Evolutionary conservation across 1,140 invertebrate genomes (phyloP).

Genomic region (Panagrolaimus sp.): DNA sequence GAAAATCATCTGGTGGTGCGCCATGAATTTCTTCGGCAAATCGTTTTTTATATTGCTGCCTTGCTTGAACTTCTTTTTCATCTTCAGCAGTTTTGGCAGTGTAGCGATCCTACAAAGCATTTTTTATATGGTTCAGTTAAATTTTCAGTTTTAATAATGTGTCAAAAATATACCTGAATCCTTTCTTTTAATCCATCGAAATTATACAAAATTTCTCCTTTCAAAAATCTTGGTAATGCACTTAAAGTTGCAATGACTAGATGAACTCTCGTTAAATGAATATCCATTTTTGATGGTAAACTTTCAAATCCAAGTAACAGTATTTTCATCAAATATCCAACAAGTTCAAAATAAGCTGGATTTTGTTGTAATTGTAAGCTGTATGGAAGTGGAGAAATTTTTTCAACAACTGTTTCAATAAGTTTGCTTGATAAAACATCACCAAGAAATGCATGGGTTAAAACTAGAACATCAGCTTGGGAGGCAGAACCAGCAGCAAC

Average conservation of each 20-base stretch:
- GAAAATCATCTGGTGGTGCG: conserved; percentile 57
- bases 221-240: background rate
- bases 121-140: no score
- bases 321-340: conserved; percentile 1
- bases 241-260: background rate
- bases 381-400: background rate
- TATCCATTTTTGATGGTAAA: conserved; percentile 18
- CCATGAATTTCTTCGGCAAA: conserved; percentile 22
- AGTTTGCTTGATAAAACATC: conserved; percentile 16
- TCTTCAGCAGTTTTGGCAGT: conserved; percentile 6
- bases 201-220: background rate
- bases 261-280: background rate
- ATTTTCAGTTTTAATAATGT: background rate
- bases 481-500: conserved; percentile 10
- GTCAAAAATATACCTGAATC: background rate
- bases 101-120: conserved; percentile 8
- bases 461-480: background rate
- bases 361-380: background rate
- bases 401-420: conserved; percentile 14
- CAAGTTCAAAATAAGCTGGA: background rate
- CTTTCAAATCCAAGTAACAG: conserved; percentile 14
- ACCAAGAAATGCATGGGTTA: conserved; percentile 7
- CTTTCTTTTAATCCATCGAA: conserved; percentile 11
- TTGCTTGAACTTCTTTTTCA: conserved; percentile 15
- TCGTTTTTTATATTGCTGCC: conserved; percentile 10